Evolutionary conservation across 2,113 vertebrate species (phyloP).

Genomic region (Sigmodon hispidus): DNA sequence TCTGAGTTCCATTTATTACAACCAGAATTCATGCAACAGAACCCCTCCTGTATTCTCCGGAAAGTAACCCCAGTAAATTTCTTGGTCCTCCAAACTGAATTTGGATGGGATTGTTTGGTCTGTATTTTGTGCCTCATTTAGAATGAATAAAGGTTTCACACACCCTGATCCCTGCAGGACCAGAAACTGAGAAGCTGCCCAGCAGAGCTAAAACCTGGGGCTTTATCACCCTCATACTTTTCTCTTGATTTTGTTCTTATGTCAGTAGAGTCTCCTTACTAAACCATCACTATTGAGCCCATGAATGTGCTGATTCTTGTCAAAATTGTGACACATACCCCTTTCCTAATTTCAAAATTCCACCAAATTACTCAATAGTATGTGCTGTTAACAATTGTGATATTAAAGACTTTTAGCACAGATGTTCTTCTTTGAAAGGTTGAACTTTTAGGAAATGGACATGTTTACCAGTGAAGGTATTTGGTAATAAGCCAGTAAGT

Average conservation of each 20-base stretch:
- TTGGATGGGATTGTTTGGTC: background rate
- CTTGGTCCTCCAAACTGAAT: background rate
- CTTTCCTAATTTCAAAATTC: background rate
- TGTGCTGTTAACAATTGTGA: background rate
- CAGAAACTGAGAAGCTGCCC: background rate
- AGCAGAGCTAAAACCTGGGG: background rate
- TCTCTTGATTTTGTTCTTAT: background rate
- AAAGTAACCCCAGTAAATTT: background rate
- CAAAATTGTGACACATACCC: background rate
- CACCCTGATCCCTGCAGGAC: background rate
- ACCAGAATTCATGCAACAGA: too few relatives aligned
- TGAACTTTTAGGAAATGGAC: background rate
- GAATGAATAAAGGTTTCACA: background rate
- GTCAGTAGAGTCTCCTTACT: background rate
- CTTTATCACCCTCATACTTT: background rate
- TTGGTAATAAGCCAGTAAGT: background rate
- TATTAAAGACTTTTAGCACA: constrained; percentile 10
- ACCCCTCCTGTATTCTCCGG: background rate
- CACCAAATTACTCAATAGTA: background rate
- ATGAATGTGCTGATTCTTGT: background rate
- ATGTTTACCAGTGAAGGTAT: background rate
- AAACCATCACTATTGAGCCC: background rate
- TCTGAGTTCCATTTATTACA: too few relatives aligned
- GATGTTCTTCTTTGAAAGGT: constrained; percentile 8
- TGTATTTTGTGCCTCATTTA: background rate